Evolutionary conservation across 1,140 invertebrate genomes (phyloP).

Genomic region (Drosophila persimilis): DNA sequence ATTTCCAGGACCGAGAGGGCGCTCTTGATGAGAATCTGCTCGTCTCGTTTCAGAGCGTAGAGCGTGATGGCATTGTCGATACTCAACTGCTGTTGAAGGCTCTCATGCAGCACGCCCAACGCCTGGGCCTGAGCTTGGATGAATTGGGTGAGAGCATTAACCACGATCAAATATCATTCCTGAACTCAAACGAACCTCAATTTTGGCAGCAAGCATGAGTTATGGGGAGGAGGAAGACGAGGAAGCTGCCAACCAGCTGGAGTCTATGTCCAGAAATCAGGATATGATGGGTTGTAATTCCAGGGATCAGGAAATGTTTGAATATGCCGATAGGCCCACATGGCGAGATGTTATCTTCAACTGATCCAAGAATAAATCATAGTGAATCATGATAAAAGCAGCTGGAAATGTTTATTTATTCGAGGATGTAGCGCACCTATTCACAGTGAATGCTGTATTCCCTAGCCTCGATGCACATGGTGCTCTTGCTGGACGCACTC

Average conservation of each 20-base stretch:
- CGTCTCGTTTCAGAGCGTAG: constrained; percentile 31
- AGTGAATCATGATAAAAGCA: constrained; percentile 20
- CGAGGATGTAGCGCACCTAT: not conserved
- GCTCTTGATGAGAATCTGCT: constrained; percentile 1
- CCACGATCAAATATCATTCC: not conserved
- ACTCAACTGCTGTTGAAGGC: constrained; percentile 34
- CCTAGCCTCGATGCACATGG: constrained; percentile 41
- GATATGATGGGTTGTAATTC: not conserved
- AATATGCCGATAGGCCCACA: constrained; percentile 31
- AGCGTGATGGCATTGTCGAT: constrained; percentile 41
- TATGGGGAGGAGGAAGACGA: constrained; percentile 4
- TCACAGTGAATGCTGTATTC: constrained; percentile 30
- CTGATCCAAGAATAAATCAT: constrained; percentile 22
- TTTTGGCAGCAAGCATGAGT: constrained; percentile 18
- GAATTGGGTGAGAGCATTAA: constrained; percentile 39
- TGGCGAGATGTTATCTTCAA: constrained; percentile 60
- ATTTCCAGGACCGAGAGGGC: constrained; percentile 1
- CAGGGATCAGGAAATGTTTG: not conserved
- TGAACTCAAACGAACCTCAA: too few relatives aligned
- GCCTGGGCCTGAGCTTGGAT: constrained; percentile 50
- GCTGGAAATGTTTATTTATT: constrained; percentile 26
- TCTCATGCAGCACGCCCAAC: constrained; percentile 57
- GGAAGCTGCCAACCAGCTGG: not conserved
- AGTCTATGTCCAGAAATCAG: too few relatives aligned
- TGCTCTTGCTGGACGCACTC: constrained; percentile 40